Base-by-base conservation (phyloP, 2,797 vertebrate genomes). In the Selene dorsalis region DNA sequence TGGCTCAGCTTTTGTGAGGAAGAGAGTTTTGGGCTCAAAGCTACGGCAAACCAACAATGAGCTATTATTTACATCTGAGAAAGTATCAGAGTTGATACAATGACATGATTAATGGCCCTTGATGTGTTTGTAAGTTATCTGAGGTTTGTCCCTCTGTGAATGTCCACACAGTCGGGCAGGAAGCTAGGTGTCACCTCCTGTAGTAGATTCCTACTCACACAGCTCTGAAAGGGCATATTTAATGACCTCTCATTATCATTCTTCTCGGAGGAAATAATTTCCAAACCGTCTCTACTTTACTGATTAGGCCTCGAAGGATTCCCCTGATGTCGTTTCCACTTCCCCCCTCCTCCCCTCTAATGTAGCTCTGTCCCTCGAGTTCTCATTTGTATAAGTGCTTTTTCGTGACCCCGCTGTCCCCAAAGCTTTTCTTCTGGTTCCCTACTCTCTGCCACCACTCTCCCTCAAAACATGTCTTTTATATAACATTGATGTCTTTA, bases 301-400 rank as follows among this genome's bases (percentile, higher is more conserved):
- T 92, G 91, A 93, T 94, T 89, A 91, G 87, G 83, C 85, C 91
- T 92, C 82, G 4, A 82, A 91, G 92, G 91, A 92, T 84, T 90
- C 87, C 82, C 86, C 83, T 57, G 72, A 88, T 81, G 88, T 83
- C 45, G 50, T 86, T 75, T 87, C 80, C 73, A 71, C 61, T 91
- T 86, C 71, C 80, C 84, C 55, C 77, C 52, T 84, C 67, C 75
- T 38, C 52, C 81, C 78, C 75, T 78, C 77, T 80, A 84, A 84
- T 71, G 82, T 87, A 79, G 53, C 74, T 48, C 50, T 30, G 47
- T 91, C 91, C 77, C 90, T 47, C 1, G 88, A 84, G 92, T 85
- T 91, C 87, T 90, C 76, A 85, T 92, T 92, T 90, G 84, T 89
- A 45, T 73, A 59, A 84, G 76, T 88, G 82, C 61, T 80, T 17